phyloP scores from a whole-genome alignment of 2,888 invertebrate genomes.

The Lamproptera curius region DNA sequence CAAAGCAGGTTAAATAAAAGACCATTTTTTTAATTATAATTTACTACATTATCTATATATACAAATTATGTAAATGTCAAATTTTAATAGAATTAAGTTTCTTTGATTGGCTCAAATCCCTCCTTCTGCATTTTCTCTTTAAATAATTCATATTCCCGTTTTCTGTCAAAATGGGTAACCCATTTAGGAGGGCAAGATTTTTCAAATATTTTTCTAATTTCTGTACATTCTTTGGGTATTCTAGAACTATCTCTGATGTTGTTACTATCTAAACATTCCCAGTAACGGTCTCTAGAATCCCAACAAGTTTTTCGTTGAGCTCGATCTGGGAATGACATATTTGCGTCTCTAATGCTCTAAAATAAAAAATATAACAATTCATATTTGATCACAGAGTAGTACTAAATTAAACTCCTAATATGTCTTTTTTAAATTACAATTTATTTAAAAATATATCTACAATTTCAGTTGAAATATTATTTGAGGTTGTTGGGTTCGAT shows the following conservation, averaged over 20 bases:
- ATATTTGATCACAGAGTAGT: too few species aligned
- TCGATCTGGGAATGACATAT: conserved; percentile 90
- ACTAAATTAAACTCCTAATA: too few species aligned
- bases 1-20: conserved; percentile 29
- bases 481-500: too few species aligned
- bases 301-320: conserved; percentile 90
- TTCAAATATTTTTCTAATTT: conserved; percentile 86
- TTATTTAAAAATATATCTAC: too few species aligned
- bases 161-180: conserved; percentile 97
- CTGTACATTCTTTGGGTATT: conserved; percentile 79
- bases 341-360: conserved; percentile 49
- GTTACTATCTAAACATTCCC: conserved; percentile 90
- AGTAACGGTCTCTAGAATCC: conserved; percentile 90
- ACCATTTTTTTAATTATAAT: conserved; percentile 42
- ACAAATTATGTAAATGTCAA: conserved; percentile 43
- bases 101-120: conserved; percentile 89
- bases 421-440: too few species aligned
- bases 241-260: conserved; percentile 79
- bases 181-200: conserved; percentile 88
- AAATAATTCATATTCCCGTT: conserved; percentile 91
- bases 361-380: conserved; percentile 39
- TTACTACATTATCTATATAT: conserved; percentile 60
- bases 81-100: conserved; percentile 43
- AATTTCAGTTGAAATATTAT: too few species aligned
- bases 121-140: conserved; percentile 91